Base-by-base conservation (phyloP, 2,797 vertebrate species). In the Halcyon leucocephala region DNA sequence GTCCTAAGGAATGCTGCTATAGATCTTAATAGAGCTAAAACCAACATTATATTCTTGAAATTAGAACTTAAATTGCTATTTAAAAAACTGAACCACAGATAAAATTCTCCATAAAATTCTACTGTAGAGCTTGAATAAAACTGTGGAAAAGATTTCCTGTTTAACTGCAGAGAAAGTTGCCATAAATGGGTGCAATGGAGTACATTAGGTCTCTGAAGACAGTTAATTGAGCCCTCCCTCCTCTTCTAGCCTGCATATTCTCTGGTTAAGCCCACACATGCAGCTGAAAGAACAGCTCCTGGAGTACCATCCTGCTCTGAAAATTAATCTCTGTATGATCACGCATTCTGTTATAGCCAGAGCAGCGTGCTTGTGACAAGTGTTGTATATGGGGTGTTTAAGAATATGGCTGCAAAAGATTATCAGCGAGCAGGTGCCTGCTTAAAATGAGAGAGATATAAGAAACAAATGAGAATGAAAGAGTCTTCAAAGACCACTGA, bases 41-140 rank as follows among this genome's bases (percentile, higher is more conserved):
- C 22, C 1, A 82, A 73, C 15, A 57, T 2, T 48, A 3, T 67
- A 44, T 54, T 91, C 42, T 82, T 88, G 83, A 95, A 91, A 86
- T 86, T 93, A 85, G 76, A 89, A 88, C 44, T 89, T 76, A 92
- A 88, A 92, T 73, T 62, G 5, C 44, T 80, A 55, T 80, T 90
- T 85, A 73, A 95, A 92, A 82, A 76, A 69, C 62, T 76, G 61
- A 90, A 79, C 22, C 55, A 74, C 42, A 46, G 46, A 86, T 65
- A 28, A 86, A 91, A 94, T 88, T 85, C 69, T 77, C 62, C 78
- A 82, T 80, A 80, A 93, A 93, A 92, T 83, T 82, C 77, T 85
- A 39, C 33, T 46, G 28, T 67, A 89, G 44, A 78, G 13, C 24
- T 72, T 86, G 25, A 79, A 86, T 74, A 82, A 91, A 91, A 39